Percentiles rank a stretch among this genome's conserved stretches.
phyloP scores from a whole-genome alignment of 1,140 invertebrate species.

The Apis mellifera region Amel_HAv3.1 CM009943.2:6955501-6956000 shows the following conservation, averaged over 20 bases:
- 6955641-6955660: conserved; percentile 59
- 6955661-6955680: conserved; percentile 59
- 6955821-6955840: neutral
- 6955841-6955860: neutral
- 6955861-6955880: no score
- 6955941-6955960: neutral
- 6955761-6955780: conserved; percentile 20
- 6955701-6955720: conserved; percentile 54
- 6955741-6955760: conserved; percentile 32
- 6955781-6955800: conserved; percentile 14
- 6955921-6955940: neutral
- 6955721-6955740: conserved; percentile 4
- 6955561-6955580: conserved; percentile 47
- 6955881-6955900: neutral
- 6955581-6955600: conserved; percentile 49
- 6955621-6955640: conserved; percentile 57
- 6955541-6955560: conserved; percentile 43
- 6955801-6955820: conserved; percentile 9
- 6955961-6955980: neutral
- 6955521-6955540: conserved; percentile 18
- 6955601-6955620: conserved; percentile 46
- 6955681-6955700: conserved; percentile 62
- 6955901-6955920: no score
- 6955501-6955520: conserved; percentile 41
- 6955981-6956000: no score